A percentile compares a stretch with the other conserved stretches of the same genome.
Evolutionary conservation across 2,113 vertebrate genomes (phyloP).

Genomic region (Tragelaphus imberbis): DNA sequence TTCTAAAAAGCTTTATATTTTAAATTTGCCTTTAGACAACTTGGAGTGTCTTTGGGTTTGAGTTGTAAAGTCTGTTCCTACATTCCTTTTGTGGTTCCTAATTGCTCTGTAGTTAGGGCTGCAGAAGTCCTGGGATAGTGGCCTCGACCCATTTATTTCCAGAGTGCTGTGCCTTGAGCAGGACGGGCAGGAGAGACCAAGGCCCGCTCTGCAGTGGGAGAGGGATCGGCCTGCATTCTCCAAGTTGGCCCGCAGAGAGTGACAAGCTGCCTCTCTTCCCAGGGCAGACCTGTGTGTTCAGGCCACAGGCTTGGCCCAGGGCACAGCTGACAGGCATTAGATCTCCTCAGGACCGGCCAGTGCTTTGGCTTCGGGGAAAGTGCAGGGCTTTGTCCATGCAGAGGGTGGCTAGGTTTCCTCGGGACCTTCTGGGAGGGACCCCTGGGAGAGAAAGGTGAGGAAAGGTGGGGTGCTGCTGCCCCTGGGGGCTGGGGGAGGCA

Average conservation of each 20-base stretch:
- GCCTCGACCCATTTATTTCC: not conserved
- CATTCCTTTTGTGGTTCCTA: not conserved
- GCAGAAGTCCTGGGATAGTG: not conserved
- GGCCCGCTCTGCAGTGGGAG: accelerated
- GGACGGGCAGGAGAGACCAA: not conserved
- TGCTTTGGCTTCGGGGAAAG: not conserved
- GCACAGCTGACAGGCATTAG: not conserved
- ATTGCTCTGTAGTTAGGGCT: not conserved
- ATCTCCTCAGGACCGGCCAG: not conserved
- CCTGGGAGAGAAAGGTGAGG: not conserved
- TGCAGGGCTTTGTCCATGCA: not conserved
- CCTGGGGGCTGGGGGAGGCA: not conserved
- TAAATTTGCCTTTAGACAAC: not conserved
- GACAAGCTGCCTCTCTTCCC: not conserved
- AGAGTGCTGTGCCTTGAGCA: not conserved
- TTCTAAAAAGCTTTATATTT: not conserved
- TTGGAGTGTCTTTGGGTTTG: not conserved
- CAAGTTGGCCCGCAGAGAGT: not conserved
- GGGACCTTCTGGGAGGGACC: not conserved
- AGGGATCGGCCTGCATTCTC: not conserved
- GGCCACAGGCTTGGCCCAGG: not conserved
- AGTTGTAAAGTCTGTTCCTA: not conserved
- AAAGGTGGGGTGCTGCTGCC: not conserved
- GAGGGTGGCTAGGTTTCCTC: not conserved
- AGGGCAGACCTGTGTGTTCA: accelerated